phyloP scores from a whole-genome alignment of 2,888 invertebrate species.

The Polietes domitor region DNA sequence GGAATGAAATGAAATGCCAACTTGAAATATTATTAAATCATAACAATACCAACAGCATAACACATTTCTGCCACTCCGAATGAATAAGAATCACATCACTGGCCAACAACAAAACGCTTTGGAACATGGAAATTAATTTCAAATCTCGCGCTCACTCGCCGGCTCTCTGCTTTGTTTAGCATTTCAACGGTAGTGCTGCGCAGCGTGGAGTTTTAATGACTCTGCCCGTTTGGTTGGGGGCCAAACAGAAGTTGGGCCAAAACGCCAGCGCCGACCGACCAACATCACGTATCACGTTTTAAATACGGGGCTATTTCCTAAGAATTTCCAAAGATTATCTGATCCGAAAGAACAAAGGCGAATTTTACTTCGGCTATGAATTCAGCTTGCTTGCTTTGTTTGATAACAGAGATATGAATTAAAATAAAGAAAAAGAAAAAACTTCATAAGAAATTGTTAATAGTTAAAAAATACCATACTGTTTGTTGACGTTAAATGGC shows the following conservation, averaged over 20 bases:
- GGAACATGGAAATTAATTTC: neutral
- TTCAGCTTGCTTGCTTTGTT: neutral
- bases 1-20: neutral
- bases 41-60: neutral
- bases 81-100: neutral
- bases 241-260: neutral
- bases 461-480: neutral
- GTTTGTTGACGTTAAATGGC: too few relatives aligned
- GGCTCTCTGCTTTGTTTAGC: neutral
- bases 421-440: neutral
- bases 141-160: too few relatives aligned
- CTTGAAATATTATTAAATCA: slow-evolving; percentile 1
- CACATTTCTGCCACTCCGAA: too few relatives aligned
- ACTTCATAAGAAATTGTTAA: neutral
- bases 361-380: neutral
- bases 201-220: neutral
- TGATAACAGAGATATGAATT: neutral
- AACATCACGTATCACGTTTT: neutral
- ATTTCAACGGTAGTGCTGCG: neutral
- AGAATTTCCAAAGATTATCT: slow-evolving; percentile 12
- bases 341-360: neutral
- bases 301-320: neutral
- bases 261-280: too few relatives aligned
- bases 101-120: slow-evolving; percentile 1
- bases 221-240: neutral